Conservation (phyloP, 1,140 invertebrate species). For the Stegodyphus mimosarum region DNA sequence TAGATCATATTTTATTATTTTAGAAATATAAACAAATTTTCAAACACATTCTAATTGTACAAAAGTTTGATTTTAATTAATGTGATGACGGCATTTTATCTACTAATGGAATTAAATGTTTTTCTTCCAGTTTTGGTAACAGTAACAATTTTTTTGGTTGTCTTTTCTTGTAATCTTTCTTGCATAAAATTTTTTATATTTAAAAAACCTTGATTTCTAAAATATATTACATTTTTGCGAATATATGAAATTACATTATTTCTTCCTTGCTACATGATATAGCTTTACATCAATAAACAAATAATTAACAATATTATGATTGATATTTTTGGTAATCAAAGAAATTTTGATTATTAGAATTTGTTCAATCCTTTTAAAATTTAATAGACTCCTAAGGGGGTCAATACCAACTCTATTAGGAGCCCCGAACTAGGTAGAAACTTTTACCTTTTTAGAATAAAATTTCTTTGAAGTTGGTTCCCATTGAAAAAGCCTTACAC, state of each 20-base stretch:
- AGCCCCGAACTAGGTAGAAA: background rate
- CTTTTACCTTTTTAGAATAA: slow-evolving; percentile 67
- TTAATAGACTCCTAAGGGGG: background rate
- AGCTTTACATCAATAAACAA: background rate
- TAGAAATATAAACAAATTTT: no score
- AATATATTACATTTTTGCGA: no score
- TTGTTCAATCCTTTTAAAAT: background rate
- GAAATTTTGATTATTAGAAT: background rate
- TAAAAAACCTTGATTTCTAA: no score
- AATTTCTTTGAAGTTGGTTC: slow-evolving; percentile 65
- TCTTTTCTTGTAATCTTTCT: no score
- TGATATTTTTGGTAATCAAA: background rate
- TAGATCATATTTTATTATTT: no score
- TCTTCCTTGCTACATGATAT: background rate
- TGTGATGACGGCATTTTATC: no score
- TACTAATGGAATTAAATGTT: no score
- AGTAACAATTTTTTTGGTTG: no score
- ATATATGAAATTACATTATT: background rate
- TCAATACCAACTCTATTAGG: background rate
- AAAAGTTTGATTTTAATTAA: no score
- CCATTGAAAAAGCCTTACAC: slow-evolving; percentile 71
- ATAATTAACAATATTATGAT: background rate
- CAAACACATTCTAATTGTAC: no score
- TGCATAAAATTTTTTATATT: no score
- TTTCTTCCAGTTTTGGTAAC: no score